Conservation (phyloP, 2,797 vertebrate species). For the Esox lucius region DNA sequence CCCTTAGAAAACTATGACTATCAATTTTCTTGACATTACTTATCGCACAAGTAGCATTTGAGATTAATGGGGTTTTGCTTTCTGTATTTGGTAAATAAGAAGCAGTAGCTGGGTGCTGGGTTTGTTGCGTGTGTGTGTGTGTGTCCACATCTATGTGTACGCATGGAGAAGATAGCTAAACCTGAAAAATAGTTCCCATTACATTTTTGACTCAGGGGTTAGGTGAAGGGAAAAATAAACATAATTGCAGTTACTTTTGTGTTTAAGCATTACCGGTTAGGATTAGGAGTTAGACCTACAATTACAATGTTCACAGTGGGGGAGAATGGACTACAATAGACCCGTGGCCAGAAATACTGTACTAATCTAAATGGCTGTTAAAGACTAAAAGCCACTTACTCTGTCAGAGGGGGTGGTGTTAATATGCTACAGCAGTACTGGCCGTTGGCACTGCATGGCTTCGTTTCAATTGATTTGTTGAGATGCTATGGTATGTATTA, state of each 20-base stretch:
- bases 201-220: too few species aligned
- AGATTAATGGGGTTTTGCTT: background rate
- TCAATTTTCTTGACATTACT: background rate
- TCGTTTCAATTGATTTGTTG: slow-evolving; percentile 40
- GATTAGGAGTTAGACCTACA: too few species aligned
- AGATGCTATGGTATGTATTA: slow-evolving; percentile 13
- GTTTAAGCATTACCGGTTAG: too few species aligned
- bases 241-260: too few species aligned
- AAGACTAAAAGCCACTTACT: slow-evolving; percentile 12
- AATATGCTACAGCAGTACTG: slow-evolving; percentile 52
- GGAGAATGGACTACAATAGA: background rate
- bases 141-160: background rate
- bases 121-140: background rate
- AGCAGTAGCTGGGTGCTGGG: background rate
- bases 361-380: slow-evolving; percentile 56
- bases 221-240: too few species aligned
- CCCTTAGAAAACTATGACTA: background rate
- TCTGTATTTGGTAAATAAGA: background rate
- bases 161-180: too few species aligned
- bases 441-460: slow-evolving; percentile 17
- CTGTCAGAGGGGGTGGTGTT: slow-evolving; percentile 43
- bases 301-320: background rate
- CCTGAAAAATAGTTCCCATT: too few species aligned
- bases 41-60: background rate
- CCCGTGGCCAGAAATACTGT: slow-evolving; percentile 35